Base-by-base conservation (phyloP, 1,140 invertebrate species). In the Scaptomyza montana region DNA sequence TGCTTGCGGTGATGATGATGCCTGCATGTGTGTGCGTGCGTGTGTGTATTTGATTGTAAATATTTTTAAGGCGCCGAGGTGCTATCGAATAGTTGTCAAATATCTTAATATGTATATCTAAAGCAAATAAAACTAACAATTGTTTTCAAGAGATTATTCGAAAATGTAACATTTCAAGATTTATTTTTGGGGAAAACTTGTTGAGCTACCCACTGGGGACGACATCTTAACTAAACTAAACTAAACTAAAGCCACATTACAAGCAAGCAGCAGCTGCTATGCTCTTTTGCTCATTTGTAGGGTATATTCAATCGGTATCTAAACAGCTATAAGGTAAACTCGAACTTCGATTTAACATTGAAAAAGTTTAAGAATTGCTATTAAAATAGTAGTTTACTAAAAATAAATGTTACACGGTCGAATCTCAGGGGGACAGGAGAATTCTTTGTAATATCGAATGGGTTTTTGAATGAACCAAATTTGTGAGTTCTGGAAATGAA, bases 251-350 rank as follows among this genome's bases (percentile, higher is more conserved):
- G 60, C 55, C 75, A 62, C 78, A 72, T 69, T 69, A 65, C 66
- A 73, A 65, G 69, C 57, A 70, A 73, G 60, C 79, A 82, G 64
- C 54, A 28, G 19, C 33, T 63, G 41, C 33, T 36, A 64, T 46
- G 64, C 30, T 21, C 63, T 51, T 46, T 36, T 60, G 61, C 51
- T 55, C 53, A 56, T 25, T 65, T 70, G 36, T 6, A 16, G 60
- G 6, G 45, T 39, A 45, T 16, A 36, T 8, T 5, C 10, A 46
- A 36, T 9, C 2, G 33, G 8, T 16, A 16, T 16, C 0, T 16
- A 2, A 36, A 8, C 6, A 9, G 7, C 1, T 5, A 33, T 33
- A 30, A 36, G 33, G 16, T 16, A 16, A 16, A 16, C 33, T 9
- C 33, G 2, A 9, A 36, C 5, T 6, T 30, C 0, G 30, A 7